Evolutionary conservation across 2,113 vertebrate genomes (phyloP).

Genomic region (Eublepharis macularius): DNA sequence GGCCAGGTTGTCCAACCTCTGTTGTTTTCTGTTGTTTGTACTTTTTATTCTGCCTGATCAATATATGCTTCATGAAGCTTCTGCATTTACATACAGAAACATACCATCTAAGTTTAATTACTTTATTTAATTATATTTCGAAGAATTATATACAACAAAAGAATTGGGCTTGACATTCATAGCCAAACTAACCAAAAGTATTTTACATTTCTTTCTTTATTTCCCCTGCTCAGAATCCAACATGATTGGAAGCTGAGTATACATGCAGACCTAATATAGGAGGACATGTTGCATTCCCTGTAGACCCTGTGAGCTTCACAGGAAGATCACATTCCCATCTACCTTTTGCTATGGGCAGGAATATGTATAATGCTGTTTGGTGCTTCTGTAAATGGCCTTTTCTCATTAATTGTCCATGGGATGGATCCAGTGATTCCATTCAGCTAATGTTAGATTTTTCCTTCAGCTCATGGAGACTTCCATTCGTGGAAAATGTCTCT

Average conservation of each 20-base stretch:
- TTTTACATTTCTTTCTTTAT: neutral
- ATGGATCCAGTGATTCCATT: no score
- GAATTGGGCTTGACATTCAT: neutral
- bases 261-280: neutral
- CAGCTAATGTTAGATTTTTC: no score
- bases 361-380: neutral
- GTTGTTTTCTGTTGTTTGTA: no score
- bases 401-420: neutral
- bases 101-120: neutral
- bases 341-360: neutral
- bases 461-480: no score
- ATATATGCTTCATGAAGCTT: no score
- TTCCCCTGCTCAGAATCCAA: neutral
- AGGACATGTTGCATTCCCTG: neutral
- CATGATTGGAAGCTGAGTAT: neutral
- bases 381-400: neutral
- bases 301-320: neutral
- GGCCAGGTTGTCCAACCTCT: no score
- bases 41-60: no score
- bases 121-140: constrained; percentile 26
- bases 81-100: no score
- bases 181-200: neutral
- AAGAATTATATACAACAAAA: constrained; percentile 14
- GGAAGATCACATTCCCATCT: neutral
- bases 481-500: no score